Evolutionary conservation across 2,888 invertebrate species (phyloP).

Genomic region (Clusia tigrina): DNA sequence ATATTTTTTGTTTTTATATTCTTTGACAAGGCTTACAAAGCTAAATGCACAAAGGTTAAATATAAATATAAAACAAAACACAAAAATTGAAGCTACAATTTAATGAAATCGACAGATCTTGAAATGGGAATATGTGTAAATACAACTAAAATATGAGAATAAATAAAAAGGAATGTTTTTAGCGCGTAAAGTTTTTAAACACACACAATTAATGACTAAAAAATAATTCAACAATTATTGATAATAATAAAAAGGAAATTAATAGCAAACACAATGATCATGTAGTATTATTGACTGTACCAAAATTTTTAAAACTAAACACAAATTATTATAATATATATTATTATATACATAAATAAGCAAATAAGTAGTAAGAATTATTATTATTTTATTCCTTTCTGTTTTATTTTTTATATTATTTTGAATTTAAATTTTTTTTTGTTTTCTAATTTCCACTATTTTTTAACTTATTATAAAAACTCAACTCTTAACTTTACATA

Average conservation of each 20-base stretch:
- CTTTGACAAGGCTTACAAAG: too few relatives aligned
- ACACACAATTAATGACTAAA: constrained; percentile 1
- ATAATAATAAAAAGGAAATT: background rate
- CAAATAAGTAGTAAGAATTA: constrained; percentile 9
- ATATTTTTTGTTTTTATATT: background rate
- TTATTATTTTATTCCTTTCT: background rate
- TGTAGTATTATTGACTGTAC: constrained; percentile 42
- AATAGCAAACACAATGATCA: constrained; percentile 17
- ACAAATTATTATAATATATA: constrained; percentile 16
- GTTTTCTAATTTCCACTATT: background rate
- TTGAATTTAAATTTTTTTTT: background rate
- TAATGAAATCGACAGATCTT: too few relatives aligned
- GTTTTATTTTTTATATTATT: background rate
- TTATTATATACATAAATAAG: background rate
- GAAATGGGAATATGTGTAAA: constrained; percentile 10
- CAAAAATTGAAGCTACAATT: background rate
- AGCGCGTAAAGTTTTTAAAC: background rate
- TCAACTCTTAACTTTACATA: background rate
- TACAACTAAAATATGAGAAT: background rate
- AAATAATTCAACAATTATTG: constrained; percentile 11
- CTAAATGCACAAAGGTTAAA: too few relatives aligned
- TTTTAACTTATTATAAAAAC: background rate
- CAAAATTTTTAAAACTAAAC: constrained; percentile 35
- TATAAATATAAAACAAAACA: background rate
- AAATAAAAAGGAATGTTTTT: background rate